Conservation (phyloP, 1,140 invertebrate species). For the Drosophila pruinosa region DNA sequence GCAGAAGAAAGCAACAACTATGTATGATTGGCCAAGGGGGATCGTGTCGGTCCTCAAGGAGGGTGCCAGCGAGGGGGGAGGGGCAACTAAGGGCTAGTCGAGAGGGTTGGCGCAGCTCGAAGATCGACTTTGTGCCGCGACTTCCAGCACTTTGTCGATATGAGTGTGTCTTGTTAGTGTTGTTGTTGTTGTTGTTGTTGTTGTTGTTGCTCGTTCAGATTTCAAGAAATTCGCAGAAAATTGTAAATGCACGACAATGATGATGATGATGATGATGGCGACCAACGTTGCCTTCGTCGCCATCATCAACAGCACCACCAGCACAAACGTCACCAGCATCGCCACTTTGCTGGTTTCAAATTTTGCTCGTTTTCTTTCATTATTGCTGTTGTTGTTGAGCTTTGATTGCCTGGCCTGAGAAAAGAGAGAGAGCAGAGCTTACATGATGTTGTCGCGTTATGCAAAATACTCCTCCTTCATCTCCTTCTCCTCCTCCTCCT, state of each 20-base stretch:
- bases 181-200: not conserved
- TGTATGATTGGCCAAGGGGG: slow-evolving; percentile 9
- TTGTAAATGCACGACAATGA: slow-evolving; percentile 73
- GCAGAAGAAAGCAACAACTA: not conserved
- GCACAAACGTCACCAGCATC: slow-evolving; percentile 38
- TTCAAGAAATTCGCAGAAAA: slow-evolving; percentile 80
- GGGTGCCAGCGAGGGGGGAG: not conserved
- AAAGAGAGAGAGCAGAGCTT: slow-evolving; percentile 29
- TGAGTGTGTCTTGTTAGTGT: not conserved
- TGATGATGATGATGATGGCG: slow-evolving; percentile 17
- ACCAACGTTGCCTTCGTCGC: not conserved
- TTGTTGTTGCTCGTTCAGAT: slow-evolving; percentile 57
- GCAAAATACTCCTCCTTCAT: slow-evolving; percentile 55
- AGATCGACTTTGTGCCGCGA: slow-evolving; percentile 17
- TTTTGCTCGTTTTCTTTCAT: slow-evolving; percentile 41
- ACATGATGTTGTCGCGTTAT: slow-evolving; percentile 73
- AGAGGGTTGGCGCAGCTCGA: not conserved
- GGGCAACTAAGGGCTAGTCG: slow-evolving; percentile 1
- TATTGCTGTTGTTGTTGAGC: not conserved
- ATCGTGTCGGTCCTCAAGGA: not conserved
- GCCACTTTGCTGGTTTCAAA: slow-evolving; percentile 70
- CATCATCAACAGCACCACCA: slow-evolving; percentile 42
- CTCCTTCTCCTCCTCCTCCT: not conserved
- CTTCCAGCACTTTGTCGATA: slow-evolving; percentile 30
- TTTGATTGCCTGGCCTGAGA: slow-evolving; percentile 70